Evolutionary conservation across 2,888 invertebrate genomes (phyloP).

Genomic region (Diarsia mendica): DNA sequence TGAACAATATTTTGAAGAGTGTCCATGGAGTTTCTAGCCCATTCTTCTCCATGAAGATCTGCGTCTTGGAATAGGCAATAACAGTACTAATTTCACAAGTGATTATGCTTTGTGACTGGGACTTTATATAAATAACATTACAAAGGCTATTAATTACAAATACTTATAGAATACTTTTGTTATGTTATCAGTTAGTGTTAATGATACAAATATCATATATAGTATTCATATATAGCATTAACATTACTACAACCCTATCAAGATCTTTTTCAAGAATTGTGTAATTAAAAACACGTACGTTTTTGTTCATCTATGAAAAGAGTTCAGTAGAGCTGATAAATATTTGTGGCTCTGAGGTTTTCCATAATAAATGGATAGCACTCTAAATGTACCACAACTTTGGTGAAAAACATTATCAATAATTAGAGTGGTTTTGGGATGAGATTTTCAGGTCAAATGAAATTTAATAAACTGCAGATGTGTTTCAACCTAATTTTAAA

Average conservation of each 20-base stretch:
- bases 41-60: no score
- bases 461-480: not conserved
- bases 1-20: no score
- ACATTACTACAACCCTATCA: not conserved
- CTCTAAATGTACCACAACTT: not conserved
- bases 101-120: no score
- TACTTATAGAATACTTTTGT: no score
- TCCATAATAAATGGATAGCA: slow-evolving; percentile 5
- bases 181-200: no score
- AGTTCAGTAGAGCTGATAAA: slow-evolving; percentile 6
- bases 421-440: not conserved
- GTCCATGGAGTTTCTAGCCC: no score
- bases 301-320: not conserved
- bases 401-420: not conserved
- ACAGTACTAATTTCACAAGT: no score
- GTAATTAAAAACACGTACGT: not conserved
- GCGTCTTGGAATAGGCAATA: no score
- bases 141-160: no score
- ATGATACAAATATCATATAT: not conserved
- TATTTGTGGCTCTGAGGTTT: slow-evolving; percentile 5
- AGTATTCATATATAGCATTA: no score
- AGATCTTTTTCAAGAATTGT: not conserved
- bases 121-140: no score
- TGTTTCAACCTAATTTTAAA: no score
- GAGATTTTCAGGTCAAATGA: not conserved